Percentiles rank a stretch among this genome's conserved stretches.
Evolutionary conservation across 2,113 vertebrate genomes (phyloP).

Genomic region (Laterallus jamaicensis): DNA sequence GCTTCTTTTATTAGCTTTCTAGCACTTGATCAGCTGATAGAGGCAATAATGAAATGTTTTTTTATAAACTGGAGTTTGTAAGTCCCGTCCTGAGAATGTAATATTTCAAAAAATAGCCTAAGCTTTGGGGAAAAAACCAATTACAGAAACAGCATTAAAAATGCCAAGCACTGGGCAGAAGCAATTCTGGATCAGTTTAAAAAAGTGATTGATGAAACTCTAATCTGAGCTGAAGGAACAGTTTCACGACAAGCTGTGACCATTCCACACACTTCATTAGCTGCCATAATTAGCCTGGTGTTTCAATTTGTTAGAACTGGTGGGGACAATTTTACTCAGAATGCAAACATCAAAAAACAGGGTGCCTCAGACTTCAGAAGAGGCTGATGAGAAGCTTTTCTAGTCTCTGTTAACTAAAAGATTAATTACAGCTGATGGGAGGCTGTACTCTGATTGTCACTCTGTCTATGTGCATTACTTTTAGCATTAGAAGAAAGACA

Average conservation of each 20-base stretch:
- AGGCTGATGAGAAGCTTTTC: conserved; percentile 86
- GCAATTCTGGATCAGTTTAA: conserved; percentile 88
- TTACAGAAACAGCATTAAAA: conserved; percentile 88
- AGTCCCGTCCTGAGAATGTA: conserved; percentile 73
- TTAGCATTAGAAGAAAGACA: conserved; percentile 76
- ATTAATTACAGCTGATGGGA: conserved; percentile 92
- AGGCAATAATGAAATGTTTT: conserved; percentile 73
- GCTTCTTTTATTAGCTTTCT: conserved; percentile 77
- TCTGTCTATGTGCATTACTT: conserved; percentile 84
- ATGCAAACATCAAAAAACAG: conserved; percentile 88
- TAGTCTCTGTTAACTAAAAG: conserved; percentile 90
- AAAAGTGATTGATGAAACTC: conserved; percentile 94
- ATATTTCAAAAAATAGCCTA: conserved; percentile 81
- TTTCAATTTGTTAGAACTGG: conserved; percentile 93
- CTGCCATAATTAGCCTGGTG: conserved; percentile 95
- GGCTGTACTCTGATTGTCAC: conserved; percentile 82
- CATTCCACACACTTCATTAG: conserved; percentile 98
- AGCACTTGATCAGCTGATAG: conserved; percentile 77
- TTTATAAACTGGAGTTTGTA: conserved; percentile 76
- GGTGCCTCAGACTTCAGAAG: conserved; percentile 88
- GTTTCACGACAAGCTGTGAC: conserved; percentile 89
- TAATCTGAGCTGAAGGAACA: conserved; percentile 94
- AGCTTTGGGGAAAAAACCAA: conserved; percentile 86
- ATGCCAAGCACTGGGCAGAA: conserved; percentile 81
- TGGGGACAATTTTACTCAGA: conserved; percentile 90